Evolutionary conservation across 2,113 vertebrate species (phyloP), one percentile per base, ranked within the genome.

Genomic region (Nasalis larvatus): DNA sequence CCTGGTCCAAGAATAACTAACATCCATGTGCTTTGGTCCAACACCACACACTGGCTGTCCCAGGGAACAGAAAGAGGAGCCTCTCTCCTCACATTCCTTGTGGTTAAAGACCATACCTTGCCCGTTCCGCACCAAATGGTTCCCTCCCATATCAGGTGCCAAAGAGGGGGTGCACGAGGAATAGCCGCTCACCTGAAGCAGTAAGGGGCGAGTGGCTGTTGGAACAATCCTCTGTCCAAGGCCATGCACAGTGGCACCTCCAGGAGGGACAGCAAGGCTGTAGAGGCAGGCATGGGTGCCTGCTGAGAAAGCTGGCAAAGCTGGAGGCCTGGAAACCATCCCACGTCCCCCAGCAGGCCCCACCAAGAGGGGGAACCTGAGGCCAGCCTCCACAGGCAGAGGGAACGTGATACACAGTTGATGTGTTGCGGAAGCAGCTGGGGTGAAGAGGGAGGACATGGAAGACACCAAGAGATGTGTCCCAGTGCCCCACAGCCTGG

Each of bases 171-270:
- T 32, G 60, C 5, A 13, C 30, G 5, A 63, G 60, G 60, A 14
- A 30, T 5, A 63, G 60, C 27, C 0, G 12, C 27, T 63, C 27
- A 32, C 12, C 27, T 63, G 60, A 63, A 63, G 60, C 60, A 32
- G 7, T n/a, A 6, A 68, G 32, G 32, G 16, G 32, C 13, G 6
- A 8, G 66, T 63, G 27, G 32, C 66, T 68, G 66, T 8, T 68
- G 66, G 66, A 68, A 68, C 7, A 0, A 35, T 68, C 66, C 66
- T 68, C 40, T 2, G 17, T 12, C 4, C 25, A 8, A 47, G 49
- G 4, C 18, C 32, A 68, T 1, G 1, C 49, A 37, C 42, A 2
- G 14, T 0, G 6, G 23, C 25, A 37, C 30, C 27, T 18, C 23
- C 49, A 49, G 8, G 42, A 30, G 4, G 27, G 49, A 77, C 54